Base-by-base conservation (phyloP, 92 coral and sea anemone species). In the Ricordea florida region DNA sequence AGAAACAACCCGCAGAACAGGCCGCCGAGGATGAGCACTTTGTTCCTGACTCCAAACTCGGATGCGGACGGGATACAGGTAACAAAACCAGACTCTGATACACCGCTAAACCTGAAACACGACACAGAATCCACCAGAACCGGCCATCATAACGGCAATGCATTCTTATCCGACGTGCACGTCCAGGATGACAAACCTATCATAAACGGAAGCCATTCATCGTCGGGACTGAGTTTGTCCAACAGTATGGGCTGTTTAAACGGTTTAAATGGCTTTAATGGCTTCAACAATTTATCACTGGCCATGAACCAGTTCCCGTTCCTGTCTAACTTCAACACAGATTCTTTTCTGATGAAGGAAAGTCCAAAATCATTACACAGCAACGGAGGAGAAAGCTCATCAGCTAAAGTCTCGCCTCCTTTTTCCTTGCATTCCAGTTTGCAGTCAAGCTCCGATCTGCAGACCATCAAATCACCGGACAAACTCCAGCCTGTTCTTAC, bases 241-340 rank as follows among this genome's bases (percentile, higher is more conserved):
- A 79, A 69, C 66, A 80, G 84, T 55, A 78, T 86, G 72, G 81
- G 93, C 11, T 72, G 87, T 31, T 76, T 88, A 16, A 92, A 89
- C 65, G 89, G 99, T 33, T 49, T 96, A 50, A 96, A 96, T 57
- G 88, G 96, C 37, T 89, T 92, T 71, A 91, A 80, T 82, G 85
- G 85, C 59, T 82, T 88, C 68, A 88, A 92, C 85, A 93, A 93
- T 57, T 82, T 89, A 38, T 76, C 91, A 53, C 85, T 85, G 36
- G 79, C 96, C 13, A 91, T 92, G 97, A 92, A 83, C 66, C 97
- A 96, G 64, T 92, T 92, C 71, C 97, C 97, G 0, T 96, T 96
- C 56, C 82, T 96, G 44, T 89, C 99, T 28, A 92, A 82, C 66
- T 89, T 96, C 57, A 92, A 72, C 87, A 72, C 89, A 55, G 99